phyloP scores from a whole-genome alignment of 2,113 vertebrate genomes.

The Siphamia tubifer region DNA sequence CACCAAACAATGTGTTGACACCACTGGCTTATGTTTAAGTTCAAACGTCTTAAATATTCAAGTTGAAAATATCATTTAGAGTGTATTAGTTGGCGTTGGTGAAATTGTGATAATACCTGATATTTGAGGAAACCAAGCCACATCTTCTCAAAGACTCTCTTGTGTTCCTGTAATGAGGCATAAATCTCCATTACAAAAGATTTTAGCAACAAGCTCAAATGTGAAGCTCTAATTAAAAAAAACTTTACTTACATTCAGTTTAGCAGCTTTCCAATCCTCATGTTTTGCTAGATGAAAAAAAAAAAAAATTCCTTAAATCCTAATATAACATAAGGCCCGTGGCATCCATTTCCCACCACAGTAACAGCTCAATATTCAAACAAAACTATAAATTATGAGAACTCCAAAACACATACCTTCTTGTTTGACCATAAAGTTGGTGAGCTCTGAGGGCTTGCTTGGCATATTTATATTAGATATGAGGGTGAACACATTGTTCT shows the following conservation, averaged over 20 bases:
- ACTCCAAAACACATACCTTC: conserved; percentile 67
- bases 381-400: not conserved
- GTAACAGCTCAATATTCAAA: not conserved
- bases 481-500: conserved; percentile 86
- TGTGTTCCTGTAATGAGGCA: conserved; percentile 85
- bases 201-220: not conserved
- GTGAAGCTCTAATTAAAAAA: not conserved
- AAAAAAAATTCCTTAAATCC: not conserved
- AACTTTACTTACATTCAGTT: conserved; percentile 81
- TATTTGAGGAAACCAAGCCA: conserved; percentile 93
- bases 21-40: not conserved
- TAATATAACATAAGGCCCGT: too few relatives aligned
- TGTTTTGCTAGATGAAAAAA: conserved; percentile 76
- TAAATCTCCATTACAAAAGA: not conserved
- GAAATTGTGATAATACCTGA: too few relatives aligned
- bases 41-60: too few relatives aligned
- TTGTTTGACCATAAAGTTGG: conserved; percentile 84
- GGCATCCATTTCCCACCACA: not conserved
- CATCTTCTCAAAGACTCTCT: conserved; percentile 86
- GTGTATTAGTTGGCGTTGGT: too few relatives aligned
- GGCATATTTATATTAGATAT: conserved; percentile 87
- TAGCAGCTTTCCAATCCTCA: conserved; percentile 86
- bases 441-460: conserved; percentile 68
- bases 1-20: not conserved
- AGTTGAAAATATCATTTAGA: too few relatives aligned